Evolutionary conservation across 1,140 invertebrate genomes (phyloP), one percentile per base, ranked within the genome.

Genomic region (Meloidogyne floridensis): DNA sequence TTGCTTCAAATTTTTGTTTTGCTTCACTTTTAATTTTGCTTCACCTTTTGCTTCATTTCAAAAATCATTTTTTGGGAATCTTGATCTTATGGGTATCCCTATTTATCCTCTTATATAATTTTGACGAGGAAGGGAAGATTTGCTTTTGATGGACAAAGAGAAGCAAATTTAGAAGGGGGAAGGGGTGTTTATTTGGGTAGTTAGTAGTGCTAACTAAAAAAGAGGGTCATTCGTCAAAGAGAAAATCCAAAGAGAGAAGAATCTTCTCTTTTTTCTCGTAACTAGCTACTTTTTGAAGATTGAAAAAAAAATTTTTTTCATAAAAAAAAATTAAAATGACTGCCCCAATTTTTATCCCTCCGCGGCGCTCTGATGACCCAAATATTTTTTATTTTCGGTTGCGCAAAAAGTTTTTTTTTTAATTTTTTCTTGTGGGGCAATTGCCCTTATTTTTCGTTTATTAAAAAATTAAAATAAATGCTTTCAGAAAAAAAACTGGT

Each of bases 241-340:
- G n/a, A n/a, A n/a, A 54, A 54, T 9, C 9, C 10, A 47, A 47
- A 47, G 7, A 47, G 47, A 47, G 7, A n/a, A 6, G 59, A 65
- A 65, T 65, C 59, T 65, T 65, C 59, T 65, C 7, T 65, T 47
- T n/a, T n/a, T 65, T 65, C 59, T 65, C 59, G 59, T 65, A 65
- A 65, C 15, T 65, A 65, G 59, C 59, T 65, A 15, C 59, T 65
- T 65, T 65, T 65, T 65, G 59, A 32, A 65, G 59, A 65, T 65
- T 11, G 15, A 59, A 15, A 59, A 15, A 15, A 59, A 59, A 59
- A 32, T 32, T 32, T 53, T n/a, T 32, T 32, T 32, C 32, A 32
- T 2, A 54, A 11, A 54, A 65, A n/a, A n/a, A 65, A 65, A n/a
- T n/a, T n/a, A 65, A 65, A 65, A 65, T 65, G 10, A 32, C 32